Evolutionary conservation across 2,797 vertebrate genomes (phyloP), one percentile per base, ranked within the genome.

Genomic region (Sebastolobus altivelis): DNA sequence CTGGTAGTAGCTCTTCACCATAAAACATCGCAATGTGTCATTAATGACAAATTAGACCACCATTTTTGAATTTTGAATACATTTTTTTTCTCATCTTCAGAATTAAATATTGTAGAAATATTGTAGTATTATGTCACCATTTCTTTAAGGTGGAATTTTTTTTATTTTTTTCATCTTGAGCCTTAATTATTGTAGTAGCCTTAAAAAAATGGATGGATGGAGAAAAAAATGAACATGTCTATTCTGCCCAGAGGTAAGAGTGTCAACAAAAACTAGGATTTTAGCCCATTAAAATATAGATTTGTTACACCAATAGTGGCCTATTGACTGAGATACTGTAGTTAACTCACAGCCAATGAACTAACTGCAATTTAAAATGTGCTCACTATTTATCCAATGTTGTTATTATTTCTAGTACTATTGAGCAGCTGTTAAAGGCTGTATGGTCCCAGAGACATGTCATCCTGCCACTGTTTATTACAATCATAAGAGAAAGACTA

Each of bases 11-110:
- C 66, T 40, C 60, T 18, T 71, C 63, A 16, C 55, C 85, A 68
- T 67, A 83, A 84, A 81, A 72, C 77, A 84, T 73, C 43, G 38
- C 63, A 58, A 86, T 82, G 66, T 75, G 61, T 85, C 62, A 81
- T 81, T 70, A 88, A 75, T 43, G 70, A 52, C 77, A 61, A 81
- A 77, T 76, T 52, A 60, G 4, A 52, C n/a, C 67, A 38, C 6
- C 3, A 18, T 73, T 49, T 61, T 1, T 38, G 8, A n/a, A 14
- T 20, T 52, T 20, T 20, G 18, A 52, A 52, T 52, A 52, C 5
- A 52, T 52, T 18, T 49, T 52, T 52, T 52, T 20, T 52, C 18
- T 18, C 43, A 18, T 46, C 43, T 46, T 46, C 7, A 46, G 43
- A 6, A 14, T 46, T 46, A 18, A 18, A 46, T 46, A 46, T 46